These are phyloP conservation scores for Resseliella maxima DNA, from an alignment of 2,888 invertebrate species.

Conservation along the genomic window DNA sequence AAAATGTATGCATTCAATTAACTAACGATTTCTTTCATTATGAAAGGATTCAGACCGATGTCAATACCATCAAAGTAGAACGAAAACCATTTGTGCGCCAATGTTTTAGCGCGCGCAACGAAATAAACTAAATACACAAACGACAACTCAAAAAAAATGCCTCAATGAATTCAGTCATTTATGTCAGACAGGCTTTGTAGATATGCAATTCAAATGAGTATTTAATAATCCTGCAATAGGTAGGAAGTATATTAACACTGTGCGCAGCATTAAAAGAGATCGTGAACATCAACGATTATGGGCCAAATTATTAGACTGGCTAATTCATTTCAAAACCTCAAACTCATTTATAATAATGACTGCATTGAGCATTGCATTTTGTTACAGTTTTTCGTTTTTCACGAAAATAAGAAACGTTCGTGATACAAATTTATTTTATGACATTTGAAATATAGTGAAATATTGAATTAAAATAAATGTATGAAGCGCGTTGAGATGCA, in stretches of 20 bases:
- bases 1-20: slow-evolving; percentile 21
- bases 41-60: background rate
- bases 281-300: background rate
- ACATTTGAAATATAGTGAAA: slow-evolving; percentile 9
- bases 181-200: background rate
- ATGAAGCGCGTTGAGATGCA: background rate
- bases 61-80: background rate
- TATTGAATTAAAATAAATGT: background rate
- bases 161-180: background rate
- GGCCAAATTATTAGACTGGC: slow-evolving; percentile 23
- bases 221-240: slow-evolving; percentile 4
- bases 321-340: slow-evolving; percentile 24
- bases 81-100: background rate
- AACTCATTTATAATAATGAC: slow-evolving; percentile 39
- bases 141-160: too few species aligned
- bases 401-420: too few species aligned
- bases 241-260: background rate
- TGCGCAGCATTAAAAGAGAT: background rate
- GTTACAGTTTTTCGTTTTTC: background rate
- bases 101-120: background rate
- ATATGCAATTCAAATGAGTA: background rate
- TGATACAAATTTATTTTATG: background rate
- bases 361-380: background rate
- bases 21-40: background rate
- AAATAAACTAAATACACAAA: too few species aligned